These are phyloP conservation scores for Hirudo medicinalis DNA, from an alignment of 1,140 invertebrate species.

Conservation along the genomic window DNA sequence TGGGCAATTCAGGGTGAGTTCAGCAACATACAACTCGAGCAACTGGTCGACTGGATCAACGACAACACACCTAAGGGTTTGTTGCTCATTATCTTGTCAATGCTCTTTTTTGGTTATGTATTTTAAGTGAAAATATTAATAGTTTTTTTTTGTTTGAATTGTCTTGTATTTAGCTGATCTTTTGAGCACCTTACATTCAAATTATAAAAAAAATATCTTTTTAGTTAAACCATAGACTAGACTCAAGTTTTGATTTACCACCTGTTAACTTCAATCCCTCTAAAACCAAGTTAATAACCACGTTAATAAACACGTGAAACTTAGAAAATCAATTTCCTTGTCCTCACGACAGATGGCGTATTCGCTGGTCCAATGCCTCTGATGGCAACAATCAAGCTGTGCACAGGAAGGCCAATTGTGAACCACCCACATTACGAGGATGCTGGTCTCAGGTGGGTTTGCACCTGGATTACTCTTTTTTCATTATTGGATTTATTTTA, in stretches of 20 bases:
- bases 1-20: conserved; percentile 43
- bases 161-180: no score
- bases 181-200: no score
- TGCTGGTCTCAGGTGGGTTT: conserved; percentile 42
- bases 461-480: no score
- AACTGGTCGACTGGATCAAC: conserved; percentile 61
- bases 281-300: neutral
- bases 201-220: conserved; percentile 18
- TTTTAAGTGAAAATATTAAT: no score
- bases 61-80: conserved; percentile 44
- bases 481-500: conserved; percentile 9
- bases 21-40: conserved; percentile 48
- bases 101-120: neutral
- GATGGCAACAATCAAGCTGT: conserved; percentile 64
- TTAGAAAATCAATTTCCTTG: neutral
- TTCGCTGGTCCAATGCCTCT: conserved; percentile 75
- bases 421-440: conserved; percentile 69
- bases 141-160: no score
- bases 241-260: no score
- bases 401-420: conserved; percentile 58
- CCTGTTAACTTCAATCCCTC: no score
- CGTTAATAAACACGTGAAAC: neutral
- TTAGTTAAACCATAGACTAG: neutral
- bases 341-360: conserved; percentile 44
- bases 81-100: conserved; percentile 12